Evolutionary conservation across 2,888 invertebrate species (phyloP), one percentile per base, ranked within the genome.

Genomic region (Brassicogethes aeneus): DNA sequence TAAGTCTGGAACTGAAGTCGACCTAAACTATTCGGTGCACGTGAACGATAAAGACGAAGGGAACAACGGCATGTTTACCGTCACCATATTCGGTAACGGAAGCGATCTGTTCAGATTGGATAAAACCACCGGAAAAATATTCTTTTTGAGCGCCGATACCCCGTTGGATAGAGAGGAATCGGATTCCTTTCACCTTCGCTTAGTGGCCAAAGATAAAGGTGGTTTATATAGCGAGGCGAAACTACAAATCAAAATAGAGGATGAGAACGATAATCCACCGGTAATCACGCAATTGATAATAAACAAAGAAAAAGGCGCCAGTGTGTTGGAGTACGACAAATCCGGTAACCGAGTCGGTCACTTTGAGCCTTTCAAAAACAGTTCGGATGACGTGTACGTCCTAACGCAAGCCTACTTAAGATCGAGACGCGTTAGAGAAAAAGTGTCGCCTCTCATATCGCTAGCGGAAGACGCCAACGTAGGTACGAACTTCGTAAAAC

Each of bases 231-330:
- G 84, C 1, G 81, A 84, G 62, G 82, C 84, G 0, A 78, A 80
- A 54, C 61, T 92, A 5, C 79, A 74, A 1, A 78, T 92, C 34
- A 72, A 70, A 1, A 68, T 91, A 15, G 74, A 79, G 2, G 92
- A 92, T 60, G 81, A 82, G 57, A 92, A 92, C 57, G 91, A 91
- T 59, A 89, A 89, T 61, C 60, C 76, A 10, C 88, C 88, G 0
- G 70, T 71, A 37, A 85, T 85, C 53, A 76, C 76, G 40, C 79
- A 84, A 57, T 78, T 88, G 52, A 72, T 79, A 1, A 76, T 88
- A 29, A 77, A 82, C 2, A 72, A 80, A 37, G 80, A 81, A 40
- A 78, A 82, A 50, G 79, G 76, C 5, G 70, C 85, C 15, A 77
- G 80, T 43, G 72, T 86, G 17, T 59, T 80, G 2, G 81, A 83